Evolutionary conservation across 2,888 invertebrate genomes (phyloP), one percentile per base, ranked within the genome.

Genomic region (Cryptophagus acutangulus): DNA sequence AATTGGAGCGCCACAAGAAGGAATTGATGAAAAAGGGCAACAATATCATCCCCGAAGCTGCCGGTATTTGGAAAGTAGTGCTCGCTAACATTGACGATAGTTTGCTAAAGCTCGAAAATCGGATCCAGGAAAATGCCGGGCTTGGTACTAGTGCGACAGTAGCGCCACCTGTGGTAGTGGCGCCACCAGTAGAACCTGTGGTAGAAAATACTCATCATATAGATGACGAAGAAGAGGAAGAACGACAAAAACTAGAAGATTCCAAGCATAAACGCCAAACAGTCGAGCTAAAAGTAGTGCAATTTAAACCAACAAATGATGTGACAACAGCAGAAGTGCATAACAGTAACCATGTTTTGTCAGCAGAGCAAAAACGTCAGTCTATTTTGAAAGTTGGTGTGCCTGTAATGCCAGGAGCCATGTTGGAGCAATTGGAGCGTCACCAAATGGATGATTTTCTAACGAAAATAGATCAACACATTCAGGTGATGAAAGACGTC

Each of bases 341-440:
- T 29, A 12, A 17, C n/a, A 10, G 3, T 9, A n/a, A n/a, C n/a
- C n/a, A n/a, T n/a, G n/a, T n/a, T n/a, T 2, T 9, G 8, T 3
- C 17, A 10, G 31, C n/a, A 14, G 12, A 15, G 15, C 31, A 56
- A 17, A 59, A 53, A 43, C 45, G 56, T 17, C 49, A 49, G 20
- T 56, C 57, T 1, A 52, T 55, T 10, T 39, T 57, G 24, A 58
- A 58, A 48, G 40, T 53, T 3, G 59, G 58, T 4, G 49, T 59
- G 3, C 46, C 58, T 6, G 59, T 59, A 1, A 46, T 59, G 49
- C 58, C 59, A 0, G 54, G 49, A 5, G 55, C 49, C 4, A 46
- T 57, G 17, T 41, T 57, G 43, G 48, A 54, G 12, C 20, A 20
- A 20, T 20, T 5, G 6, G 9, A 20, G 20, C 3, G 26, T 12